Percentiles rank a stretch among this genome's conserved stretches.
phyloP scores from a whole-genome alignment of 2,113 vertebrate genomes.

The Rhombomys opimus region DNA sequence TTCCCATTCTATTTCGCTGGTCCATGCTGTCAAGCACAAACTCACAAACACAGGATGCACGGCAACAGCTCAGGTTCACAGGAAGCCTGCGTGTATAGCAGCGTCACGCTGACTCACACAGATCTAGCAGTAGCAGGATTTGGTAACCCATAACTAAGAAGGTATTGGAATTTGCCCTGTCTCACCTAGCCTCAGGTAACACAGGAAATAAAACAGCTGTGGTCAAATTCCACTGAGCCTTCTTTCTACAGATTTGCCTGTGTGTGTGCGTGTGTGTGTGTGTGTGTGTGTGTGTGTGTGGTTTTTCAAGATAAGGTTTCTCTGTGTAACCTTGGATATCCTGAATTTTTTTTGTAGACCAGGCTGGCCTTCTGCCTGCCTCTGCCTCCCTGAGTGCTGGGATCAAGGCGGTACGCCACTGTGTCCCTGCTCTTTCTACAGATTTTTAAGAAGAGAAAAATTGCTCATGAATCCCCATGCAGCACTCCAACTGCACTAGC shows the following conservation, averaged over 20 bases:
- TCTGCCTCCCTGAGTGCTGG: too few relatives aligned
- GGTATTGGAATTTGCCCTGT: conserved; percentile 34
- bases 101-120: neutral
- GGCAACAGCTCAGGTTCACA: neutral
- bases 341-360: too few relatives aligned
- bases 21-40: neutral
- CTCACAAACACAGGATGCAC: neutral
- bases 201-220: conserved; percentile 51
- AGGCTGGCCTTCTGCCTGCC: too few relatives aligned
- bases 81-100: conserved; percentile 4
- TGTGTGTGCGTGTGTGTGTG: too few relatives aligned
- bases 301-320: too few relatives aligned
- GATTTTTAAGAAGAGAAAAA: conserved; percentile 21
- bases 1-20: neutral
- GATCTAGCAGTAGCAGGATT: conserved; percentile 22
- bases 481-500: neutral
- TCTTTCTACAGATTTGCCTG: too few relatives aligned
- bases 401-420: too few relatives aligned
- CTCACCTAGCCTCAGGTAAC: conserved; percentile 60
- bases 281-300: too few relatives aligned
- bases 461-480: neutral
- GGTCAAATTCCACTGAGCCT: conserved; percentile 30
- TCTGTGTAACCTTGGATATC: too few relatives aligned
- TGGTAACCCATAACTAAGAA: neutral
- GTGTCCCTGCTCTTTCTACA: neutral